phyloP scores from a whole-genome alignment of 2,888 invertebrate species.

The Apantesis nais region DNA sequence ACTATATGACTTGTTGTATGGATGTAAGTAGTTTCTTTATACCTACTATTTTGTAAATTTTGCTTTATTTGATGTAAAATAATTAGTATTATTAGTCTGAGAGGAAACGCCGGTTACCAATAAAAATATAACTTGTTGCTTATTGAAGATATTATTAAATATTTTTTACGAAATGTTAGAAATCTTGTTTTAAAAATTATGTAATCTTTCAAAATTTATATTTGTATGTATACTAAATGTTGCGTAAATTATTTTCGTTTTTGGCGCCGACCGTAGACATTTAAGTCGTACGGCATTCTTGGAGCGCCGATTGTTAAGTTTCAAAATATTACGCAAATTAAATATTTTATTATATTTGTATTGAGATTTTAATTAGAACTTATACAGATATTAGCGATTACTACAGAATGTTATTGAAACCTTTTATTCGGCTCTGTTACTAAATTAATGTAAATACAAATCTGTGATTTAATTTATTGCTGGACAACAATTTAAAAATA shows the following conservation, averaged over 20 bases:
- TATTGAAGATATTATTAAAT: slow-evolving; percentile 83
- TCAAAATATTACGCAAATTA: slow-evolving; percentile 76
- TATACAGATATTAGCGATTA: slow-evolving; percentile 61
- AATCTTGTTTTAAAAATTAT: slow-evolving; percentile 70
- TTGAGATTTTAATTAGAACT: slow-evolving; percentile 70
- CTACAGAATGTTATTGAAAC: slow-evolving; percentile 53
- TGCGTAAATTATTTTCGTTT: slow-evolving; percentile 78
- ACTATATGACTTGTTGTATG: slow-evolving; percentile 66
- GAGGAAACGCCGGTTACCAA: slow-evolving; percentile 86
- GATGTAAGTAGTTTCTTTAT: slow-evolving; percentile 75
- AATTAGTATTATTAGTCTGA: slow-evolving; percentile 85
- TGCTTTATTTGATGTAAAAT: slow-evolving; percentile 79
- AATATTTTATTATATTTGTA: slow-evolving; percentile 63
- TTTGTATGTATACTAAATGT: slow-evolving; percentile 65
- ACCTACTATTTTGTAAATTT: slow-evolving; percentile 75
- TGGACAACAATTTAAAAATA: slow-evolving; percentile 63
- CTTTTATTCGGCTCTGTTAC: slow-evolving; percentile 65
- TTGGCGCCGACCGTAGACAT: slow-evolving; percentile 55
- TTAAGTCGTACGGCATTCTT: slow-evolving; percentile 29
- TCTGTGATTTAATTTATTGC: slow-evolving; percentile 85
- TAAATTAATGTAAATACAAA: slow-evolving; percentile 77
- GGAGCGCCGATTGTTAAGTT: slow-evolving; percentile 76
- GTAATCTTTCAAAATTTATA: slow-evolving; percentile 64
- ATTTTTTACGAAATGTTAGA: slow-evolving; percentile 79
- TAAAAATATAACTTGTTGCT: slow-evolving; percentile 85